Percentiles rank a stretch among this genome's conserved stretches.
phyloP scores from a whole-genome alignment of 1,140 invertebrate genomes.

The Drosophila subpulchrella region DNA sequence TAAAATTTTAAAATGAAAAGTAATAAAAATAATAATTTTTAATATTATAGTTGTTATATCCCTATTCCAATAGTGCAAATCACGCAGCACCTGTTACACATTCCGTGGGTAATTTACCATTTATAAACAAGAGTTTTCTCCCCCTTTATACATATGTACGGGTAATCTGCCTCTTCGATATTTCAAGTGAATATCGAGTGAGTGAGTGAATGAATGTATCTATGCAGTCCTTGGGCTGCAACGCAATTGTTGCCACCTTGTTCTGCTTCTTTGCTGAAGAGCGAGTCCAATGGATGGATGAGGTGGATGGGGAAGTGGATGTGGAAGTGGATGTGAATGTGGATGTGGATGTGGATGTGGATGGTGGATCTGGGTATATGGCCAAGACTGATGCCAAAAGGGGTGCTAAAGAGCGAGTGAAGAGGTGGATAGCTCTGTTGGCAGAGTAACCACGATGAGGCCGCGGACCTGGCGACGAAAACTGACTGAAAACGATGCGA shows the following conservation, averaged over 20 bases:
- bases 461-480: conserved; percentile 52
- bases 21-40: no score
- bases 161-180: conserved; percentile 10
- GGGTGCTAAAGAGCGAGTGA: conserved; percentile 5
- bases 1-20: background rate
- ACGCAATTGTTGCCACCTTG: conserved; percentile 73
- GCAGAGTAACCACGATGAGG: conserved; percentile 66
- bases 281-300: conserved; percentile 32
- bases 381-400: conserved; percentile 21
- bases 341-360: conserved; percentile 1
- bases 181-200: background rate
- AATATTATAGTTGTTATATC: no score
- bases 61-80: no score
- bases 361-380: conserved; percentile 13
- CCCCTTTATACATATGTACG: background rate
- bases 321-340: conserved; percentile 2
- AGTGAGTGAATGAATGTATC: conserved; percentile 16
- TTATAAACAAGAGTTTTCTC: background rate
- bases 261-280: conserved; percentile 42
- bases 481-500: conserved; percentile 40
- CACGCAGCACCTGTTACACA: conserved; percentile 1
- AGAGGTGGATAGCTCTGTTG: background rate
- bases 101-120: background rate
- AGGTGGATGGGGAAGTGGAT: conserved; percentile 1
- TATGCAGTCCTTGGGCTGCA: conserved; percentile 47